Base-by-base conservation (phyloP, 1,140 invertebrate species). In the Carcinoscorpius rotundicauda region DNA sequence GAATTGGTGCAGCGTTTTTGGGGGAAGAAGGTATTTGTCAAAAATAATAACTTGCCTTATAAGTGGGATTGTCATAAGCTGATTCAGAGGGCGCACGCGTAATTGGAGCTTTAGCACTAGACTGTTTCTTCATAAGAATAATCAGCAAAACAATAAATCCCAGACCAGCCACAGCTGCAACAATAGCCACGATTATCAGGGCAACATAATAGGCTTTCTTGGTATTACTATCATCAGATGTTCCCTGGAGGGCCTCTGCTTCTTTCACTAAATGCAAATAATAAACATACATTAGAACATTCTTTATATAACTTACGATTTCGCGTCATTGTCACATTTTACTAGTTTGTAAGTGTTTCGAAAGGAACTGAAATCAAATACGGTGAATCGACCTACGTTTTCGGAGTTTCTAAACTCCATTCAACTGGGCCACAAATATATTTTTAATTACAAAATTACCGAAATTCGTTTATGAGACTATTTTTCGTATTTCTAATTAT, bases 61-160 rank as follows among this genome's bases (percentile, higher is more conserved):
- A 94, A 72, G 89, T 91, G 63, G 91, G 91, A 81, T 93, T 94
- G 76, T 94, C 91, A 74, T 93, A 93, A 58, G 90, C 89, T 6
- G 89, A 86, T 64, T 78, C 75, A 56, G 78, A 76, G 68, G 79
- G 63, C 55, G 75, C 72, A 52, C 77, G 75, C n/a, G 84, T 85
- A 63, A 86, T 85, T 71, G 85, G 82, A 52, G 84, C 80, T n/a
- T 85, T 83, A 79, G 80, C 67, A 83, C 65, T 87, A 85, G 59
- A 81, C 69, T 90, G 85, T 72, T 87, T 81, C 71, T 86, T 82
- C 71, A 92, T 81, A 29, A 93, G 79, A 69, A 93, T 86, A 70
- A 92, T 81, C 56, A 91, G 77, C 49, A 93, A 76, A 64, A 89
- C 82, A 9, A 93, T 75, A 11, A 90, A 87, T 9, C 86, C 87